Evolutionary conservation across 2,113 vertebrate genomes (phyloP).

Genomic region (Lucifuga dentata): DNA sequence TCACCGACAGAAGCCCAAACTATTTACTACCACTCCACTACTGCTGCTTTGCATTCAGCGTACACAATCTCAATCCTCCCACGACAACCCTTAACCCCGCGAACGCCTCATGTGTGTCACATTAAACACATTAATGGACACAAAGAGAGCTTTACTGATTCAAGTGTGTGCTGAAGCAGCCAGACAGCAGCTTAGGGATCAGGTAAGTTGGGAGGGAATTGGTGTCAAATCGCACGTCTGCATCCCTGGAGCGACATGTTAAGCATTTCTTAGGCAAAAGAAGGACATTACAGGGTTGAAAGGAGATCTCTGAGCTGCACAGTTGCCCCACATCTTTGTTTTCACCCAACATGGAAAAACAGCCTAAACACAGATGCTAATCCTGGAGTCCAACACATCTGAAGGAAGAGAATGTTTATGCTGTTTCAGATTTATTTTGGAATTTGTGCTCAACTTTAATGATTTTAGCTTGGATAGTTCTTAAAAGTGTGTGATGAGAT

Average conservation of each 20-base stretch:
- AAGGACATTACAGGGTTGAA: slow-evolving; percentile 10
- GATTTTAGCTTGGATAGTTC: too few relatives aligned
- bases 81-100: slow-evolving; percentile 26
- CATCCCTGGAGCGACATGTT: neutral
- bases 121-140: slow-evolving; percentile 24
- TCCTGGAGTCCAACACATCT: slow-evolving; percentile 65
- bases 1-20: slow-evolving; percentile 32
- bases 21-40: slow-evolving; percentile 40
- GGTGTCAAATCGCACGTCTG: slow-evolving; percentile 2
- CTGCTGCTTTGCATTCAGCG: slow-evolving; percentile 19
- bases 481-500: neutral
- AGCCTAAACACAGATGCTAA: slow-evolving; percentile 42
- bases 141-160: slow-evolving; percentile 24
- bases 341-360: slow-evolving; percentile 47
- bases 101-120: slow-evolving; percentile 20
- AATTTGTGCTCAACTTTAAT: too few relatives aligned
- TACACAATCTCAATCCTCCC: slow-evolving; percentile 4
- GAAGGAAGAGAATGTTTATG: slow-evolving; percentile 25
- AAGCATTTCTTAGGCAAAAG: slow-evolving; percentile 4
- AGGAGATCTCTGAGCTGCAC: slow-evolving; percentile 72
- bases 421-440: neutral
- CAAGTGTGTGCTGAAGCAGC: slow-evolving; percentile 32
- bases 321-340: slow-evolving; percentile 58
- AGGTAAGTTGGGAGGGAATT: neutral
- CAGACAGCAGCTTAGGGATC: slow-evolving; percentile 73